Conservation (phyloP, 2,113 vertebrate genomes). For the Hiodon tergisus region DNA sequence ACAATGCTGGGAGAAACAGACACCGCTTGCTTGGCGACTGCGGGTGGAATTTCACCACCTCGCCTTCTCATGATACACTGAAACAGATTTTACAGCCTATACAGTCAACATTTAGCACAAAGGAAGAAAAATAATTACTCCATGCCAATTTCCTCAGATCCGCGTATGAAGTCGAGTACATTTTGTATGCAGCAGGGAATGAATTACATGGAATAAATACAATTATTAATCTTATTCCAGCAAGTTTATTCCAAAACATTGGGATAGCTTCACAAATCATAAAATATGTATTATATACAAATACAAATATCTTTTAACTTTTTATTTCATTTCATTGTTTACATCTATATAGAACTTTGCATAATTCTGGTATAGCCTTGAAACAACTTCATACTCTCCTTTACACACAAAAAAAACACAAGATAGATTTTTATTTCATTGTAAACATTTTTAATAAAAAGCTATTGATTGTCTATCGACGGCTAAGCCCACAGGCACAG, state of each 20-base stretch:
- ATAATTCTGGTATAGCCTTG: slow-evolving; percentile 21
- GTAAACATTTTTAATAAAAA: slow-evolving; percentile 80
- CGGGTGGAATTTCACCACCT: slow-evolving; percentile 29
- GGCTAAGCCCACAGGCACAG: slow-evolving; percentile 54
- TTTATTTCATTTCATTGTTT: too few species aligned
- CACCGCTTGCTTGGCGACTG: slow-evolving; percentile 31
- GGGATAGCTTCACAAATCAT: slow-evolving; percentile 41
- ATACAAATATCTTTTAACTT: too few species aligned
- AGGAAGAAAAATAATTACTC: slow-evolving; percentile 29
- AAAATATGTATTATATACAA: too few species aligned
- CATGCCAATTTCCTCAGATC: slow-evolving; percentile 41
- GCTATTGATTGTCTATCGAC: slow-evolving; percentile 68
- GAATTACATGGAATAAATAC: slow-evolving; percentile 55
- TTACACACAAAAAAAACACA: slow-evolving; percentile 52
- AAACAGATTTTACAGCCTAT: slow-evolving; percentile 22
- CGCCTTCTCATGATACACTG: slow-evolving; percentile 24
- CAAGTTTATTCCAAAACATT: slow-evolving; percentile 48
- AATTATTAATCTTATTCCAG: slow-evolving; percentile 68
- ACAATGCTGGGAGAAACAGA: slow-evolving; percentile 28
- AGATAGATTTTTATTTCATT: slow-evolving; percentile 72
- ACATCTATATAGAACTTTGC: too few species aligned
- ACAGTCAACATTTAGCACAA: slow-evolving; percentile 14
- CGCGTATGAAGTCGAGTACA: too few species aligned
- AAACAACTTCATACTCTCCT: slow-evolving; percentile 28
- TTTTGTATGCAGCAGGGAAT: too few species aligned